A percentile compares a stretch with the other conserved stretches of the same genome.
These are phyloP conservation scores for Epirrita christyi DNA, from an alignment of 2,888 invertebrate genomes.

Conservation along the genomic window DNA sequence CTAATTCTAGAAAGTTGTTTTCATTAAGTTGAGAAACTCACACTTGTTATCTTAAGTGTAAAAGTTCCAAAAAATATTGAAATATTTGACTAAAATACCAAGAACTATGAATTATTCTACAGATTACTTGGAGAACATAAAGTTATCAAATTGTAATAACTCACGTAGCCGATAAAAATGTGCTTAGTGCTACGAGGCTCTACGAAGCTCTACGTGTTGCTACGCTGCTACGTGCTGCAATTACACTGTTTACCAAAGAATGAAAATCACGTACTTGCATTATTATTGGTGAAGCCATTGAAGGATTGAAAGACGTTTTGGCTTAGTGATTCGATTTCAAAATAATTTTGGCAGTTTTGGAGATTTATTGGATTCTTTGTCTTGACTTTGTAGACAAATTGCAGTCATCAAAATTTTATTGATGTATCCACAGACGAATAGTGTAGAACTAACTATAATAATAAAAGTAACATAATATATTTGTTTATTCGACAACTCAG, in stretches of 20 bases:
- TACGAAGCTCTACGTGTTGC: conserved; percentile 17
- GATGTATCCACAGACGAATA: too few relatives aligned
- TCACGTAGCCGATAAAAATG: conserved; percentile 25
- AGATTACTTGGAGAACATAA: conserved; percentile 5
- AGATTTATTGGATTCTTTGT: conserved; percentile 8
- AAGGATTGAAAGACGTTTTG: conserved; percentile 4
- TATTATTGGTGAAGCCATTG: conserved; percentile 16
- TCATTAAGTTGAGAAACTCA: too few relatives aligned
- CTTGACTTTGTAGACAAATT: conserved; percentile 1
- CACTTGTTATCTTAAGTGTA: too few relatives aligned
- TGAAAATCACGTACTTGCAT: conserved; percentile 16
- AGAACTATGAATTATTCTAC: not conserved
- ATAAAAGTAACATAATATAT: too few relatives aligned
- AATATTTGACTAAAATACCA: not conserved
- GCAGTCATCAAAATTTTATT: not conserved
- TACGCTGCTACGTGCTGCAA: conserved; percentile 27
- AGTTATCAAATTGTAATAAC: conserved; percentile 22
- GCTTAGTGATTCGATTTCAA: conserved; percentile 5
- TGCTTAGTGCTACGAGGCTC: conserved; percentile 22
- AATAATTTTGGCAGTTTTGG: not conserved
- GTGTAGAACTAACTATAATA: too few relatives aligned
- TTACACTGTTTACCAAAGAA: conserved; percentile 15
- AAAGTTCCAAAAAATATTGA: too few relatives aligned
- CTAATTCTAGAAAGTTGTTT: too few relatives aligned
- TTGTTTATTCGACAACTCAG: too few relatives aligned